Conservation (phyloP, 35 echinoderm and acorn worm genomes). For the Hemicentrotus pulcherrimus region DNA sequence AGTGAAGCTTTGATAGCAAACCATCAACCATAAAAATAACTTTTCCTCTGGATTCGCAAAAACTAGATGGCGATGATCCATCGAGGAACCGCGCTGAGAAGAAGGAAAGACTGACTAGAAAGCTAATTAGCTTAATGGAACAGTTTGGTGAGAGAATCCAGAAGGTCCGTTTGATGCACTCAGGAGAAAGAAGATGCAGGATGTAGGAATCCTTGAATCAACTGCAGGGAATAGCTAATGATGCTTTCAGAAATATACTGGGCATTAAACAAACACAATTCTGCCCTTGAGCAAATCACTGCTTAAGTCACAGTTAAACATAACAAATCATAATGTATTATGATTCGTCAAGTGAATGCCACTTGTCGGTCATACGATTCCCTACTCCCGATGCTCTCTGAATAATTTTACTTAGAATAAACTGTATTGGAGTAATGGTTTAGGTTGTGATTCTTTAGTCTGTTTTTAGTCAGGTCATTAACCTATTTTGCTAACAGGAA, state of each 20-base stretch:
- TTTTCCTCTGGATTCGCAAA: not conserved
- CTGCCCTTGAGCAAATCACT: not conserved
- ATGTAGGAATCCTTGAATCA: not conserved
- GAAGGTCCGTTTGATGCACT: not conserved
- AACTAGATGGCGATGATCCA: not conserved
- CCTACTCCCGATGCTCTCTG: not conserved
- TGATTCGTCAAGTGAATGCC: not conserved
- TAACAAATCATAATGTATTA: not conserved
- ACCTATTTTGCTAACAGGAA: too few species aligned
- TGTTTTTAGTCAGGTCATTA: not conserved
- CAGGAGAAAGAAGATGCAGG: not conserved
- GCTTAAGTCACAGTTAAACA: not conserved
- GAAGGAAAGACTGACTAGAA: not conserved
- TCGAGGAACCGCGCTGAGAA: not conserved
- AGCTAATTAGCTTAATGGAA: conserved; percentile 11
- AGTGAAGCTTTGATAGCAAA: not conserved
- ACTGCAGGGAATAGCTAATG: not conserved
- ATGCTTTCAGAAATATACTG: not conserved
- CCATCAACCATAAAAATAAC: not conserved
- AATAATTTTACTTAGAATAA: not conserved
- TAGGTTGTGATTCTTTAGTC: not conserved
- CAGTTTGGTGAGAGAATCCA: not conserved
- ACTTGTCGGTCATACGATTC: not conserved
- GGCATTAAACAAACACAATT: too few species aligned
- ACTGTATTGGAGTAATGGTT: too few species aligned